Base-by-base conservation (phyloP, 2,113 vertebrate species). In the Psilopsiagon aurifrons region DNA sequence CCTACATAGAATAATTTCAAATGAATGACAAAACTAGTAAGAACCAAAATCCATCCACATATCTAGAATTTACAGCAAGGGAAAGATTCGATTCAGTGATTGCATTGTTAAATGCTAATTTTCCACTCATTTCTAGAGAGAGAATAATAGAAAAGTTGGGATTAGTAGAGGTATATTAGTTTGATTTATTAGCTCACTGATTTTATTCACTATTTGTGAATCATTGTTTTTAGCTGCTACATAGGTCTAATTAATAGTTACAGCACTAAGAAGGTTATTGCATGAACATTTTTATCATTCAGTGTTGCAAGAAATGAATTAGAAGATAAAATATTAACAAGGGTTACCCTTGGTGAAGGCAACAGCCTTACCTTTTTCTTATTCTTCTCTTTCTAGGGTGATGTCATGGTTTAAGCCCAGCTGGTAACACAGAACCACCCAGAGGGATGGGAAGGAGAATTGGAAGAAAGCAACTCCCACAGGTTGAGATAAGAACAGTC, bases 241-340 rank as follows among this genome's bases (percentile, higher is more conserved):
- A 37, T 37, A 59, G 41, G 66, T 83, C 29, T 90, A 92, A 93
- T 92, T 95, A 95, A 86, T 94, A 76, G 20, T 73, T 90, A 59
- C 1, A 2, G 18, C 57, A 49, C 18, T 60, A 62, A 95, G 20
- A 87, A 84, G 22, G 20, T 33, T 94, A 91, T 73, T 79, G 13
- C 49, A 31, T 22, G 74, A 90, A 69, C 24, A 83, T 73, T 93
- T 93, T 83, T 88, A 83, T 90, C 9, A 86, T 69, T 47, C 11
- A 52, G 15, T 69, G 67, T 76, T 67, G 66, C 33, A 85, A 83
- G 9, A 93, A 90, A 88, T 73, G 5, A 90, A 73, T 88, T 80
- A 83, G 39, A 60, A 94, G 69, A 94, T 91, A 79, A 97, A 91
- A 94, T 76, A 83, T 57, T 87, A 62, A 77, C 7, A 70, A 75